Base-by-base conservation (phyloP, 2,888 invertebrate species). In the Oscheius myriophilus region DNA sequence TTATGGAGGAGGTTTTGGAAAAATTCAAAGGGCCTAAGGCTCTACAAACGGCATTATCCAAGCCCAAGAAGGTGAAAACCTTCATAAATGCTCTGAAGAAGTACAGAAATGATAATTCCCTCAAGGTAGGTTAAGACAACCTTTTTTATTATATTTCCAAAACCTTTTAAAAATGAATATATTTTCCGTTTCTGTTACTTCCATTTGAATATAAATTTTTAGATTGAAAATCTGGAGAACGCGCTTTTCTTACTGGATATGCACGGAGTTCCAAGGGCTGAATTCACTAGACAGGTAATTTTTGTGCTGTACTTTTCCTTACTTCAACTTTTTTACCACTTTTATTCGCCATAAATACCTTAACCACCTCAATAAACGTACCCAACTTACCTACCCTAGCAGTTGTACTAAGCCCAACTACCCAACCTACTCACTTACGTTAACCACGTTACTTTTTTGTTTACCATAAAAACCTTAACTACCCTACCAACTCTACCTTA, bases 71-170 rank as follows among this genome's bases (percentile, higher is more conserved):
- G 25, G 45, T 41, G 9, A 49, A 52, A 12, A 72, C 72, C 89
- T 96, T 96, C 14, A 87, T 96, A 46, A 94, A 94, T 89, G 96
- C 96, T n/a, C 97, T 97, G 75, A 95, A 96, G 90, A 95, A 96
- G 88, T 97, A 97, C 90, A 95, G 96, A 54, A 65, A 67, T 54
- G 93, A 94, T 88, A 95, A 95, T 90, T 94, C 94, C 46, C 93
- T 96, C 82, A 89, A 73, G 69, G 81, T 81, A 25, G 26, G 49
- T 25, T 43, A 39, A 51, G n/a, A 33, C 43, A 14, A n/a, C 12
- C 11, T n/a, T 33, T n/a, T 49, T 26, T 4, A 2, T 21, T 14
- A 16, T 45, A 4, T 1, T 33, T 23, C 21, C 46, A n/a, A 6
- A n/a, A n/a, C n/a, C n/a, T n/a, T n/a, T n/a, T n/a, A n/a, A n/a